A percentile compares a stretch with the other conserved stretches of the same genome.
phyloP scores from a whole-genome alignment of 2,113 vertebrate species.

The Callipepla californica region DNA sequence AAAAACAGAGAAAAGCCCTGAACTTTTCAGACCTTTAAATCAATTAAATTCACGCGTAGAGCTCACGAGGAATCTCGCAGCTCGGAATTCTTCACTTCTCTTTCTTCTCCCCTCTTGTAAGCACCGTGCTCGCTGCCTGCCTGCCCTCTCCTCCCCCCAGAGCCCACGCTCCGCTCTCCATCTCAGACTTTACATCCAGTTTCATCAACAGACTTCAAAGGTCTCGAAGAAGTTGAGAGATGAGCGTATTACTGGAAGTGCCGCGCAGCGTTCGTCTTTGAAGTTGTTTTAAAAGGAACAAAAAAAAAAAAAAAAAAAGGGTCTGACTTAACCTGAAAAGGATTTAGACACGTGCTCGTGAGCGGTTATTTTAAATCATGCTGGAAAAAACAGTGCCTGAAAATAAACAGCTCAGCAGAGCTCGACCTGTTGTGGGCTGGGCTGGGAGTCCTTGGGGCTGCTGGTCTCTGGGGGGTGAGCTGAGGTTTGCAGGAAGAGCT shows the following conservation, averaged over 20 bases:
- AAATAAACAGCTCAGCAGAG: not conserved
- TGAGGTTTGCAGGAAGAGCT: not conserved
- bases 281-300: not conserved
- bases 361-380: not conserved
- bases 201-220: not conserved
- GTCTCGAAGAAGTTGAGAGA: not conserved
- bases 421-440: not conserved
- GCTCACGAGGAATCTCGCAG: not conserved
- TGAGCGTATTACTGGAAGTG: not conserved
- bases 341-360: not conserved
- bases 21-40: not conserved
- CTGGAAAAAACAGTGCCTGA: not conserved
- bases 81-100: not conserved
- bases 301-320: not conserved
- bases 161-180: not conserved
- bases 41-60: not conserved
- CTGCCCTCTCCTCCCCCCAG: not conserved
- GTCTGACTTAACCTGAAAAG: not conserved
- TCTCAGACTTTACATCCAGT: not conserved
- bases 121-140: not conserved
- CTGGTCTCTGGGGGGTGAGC: not conserved
- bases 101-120: not conserved
- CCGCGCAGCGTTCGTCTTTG: not conserved
- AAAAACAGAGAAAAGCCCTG: not conserved
- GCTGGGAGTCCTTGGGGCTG: no score